Percentiles rank a stretch among this genome's conserved stretches.
Evolutionary conservation across 2,888 invertebrate genomes (phyloP).

Genomic region (Ligdia adustata): DNA sequence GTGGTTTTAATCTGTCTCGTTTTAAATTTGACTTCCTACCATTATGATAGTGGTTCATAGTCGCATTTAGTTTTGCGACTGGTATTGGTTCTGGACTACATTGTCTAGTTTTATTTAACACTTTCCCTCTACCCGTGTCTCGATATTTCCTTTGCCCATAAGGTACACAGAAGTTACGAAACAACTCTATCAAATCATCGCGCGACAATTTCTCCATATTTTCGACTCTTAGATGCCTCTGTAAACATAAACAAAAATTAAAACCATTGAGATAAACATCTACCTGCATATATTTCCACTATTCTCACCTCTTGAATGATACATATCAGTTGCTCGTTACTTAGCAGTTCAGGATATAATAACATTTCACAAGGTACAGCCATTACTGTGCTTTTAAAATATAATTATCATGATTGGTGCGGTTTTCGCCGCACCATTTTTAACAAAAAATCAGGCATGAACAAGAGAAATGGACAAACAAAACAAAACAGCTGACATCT

Average conservation of each 20-base stretch:
- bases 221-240: constrained; percentile 67
- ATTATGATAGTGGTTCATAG: constrained; percentile 33
- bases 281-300: too few species aligned
- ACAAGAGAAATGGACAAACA: too few species aligned
- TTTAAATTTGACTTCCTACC: constrained; percentile 42
- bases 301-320: constrained; percentile 69
- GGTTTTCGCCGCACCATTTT: too few species aligned
- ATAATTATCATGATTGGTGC: too few species aligned
- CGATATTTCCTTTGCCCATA: constrained; percentile 73
- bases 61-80: constrained; percentile 44
- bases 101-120: constrained; percentile 63
- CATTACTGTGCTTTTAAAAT: constrained; percentile 45
- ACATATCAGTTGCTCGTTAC: constrained; percentile 64
- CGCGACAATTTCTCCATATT: constrained; percentile 59
- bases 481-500: too few species aligned
- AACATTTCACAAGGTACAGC: constrained; percentile 69
- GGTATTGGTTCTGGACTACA: constrained; percentile 50
- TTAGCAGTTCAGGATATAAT: constrained; percentile 73
- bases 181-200: constrained; percentile 67
- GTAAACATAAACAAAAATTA: too few species aligned
- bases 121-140: constrained; percentile 69
- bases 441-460: too few species aligned
- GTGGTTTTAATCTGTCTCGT: constrained; percentile 61
- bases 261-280: too few species aligned
- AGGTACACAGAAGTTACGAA: constrained; percentile 74